Conservation (phyloP, 2,888 invertebrate genomes). For the Ectemnius cavifrons region DNA sequence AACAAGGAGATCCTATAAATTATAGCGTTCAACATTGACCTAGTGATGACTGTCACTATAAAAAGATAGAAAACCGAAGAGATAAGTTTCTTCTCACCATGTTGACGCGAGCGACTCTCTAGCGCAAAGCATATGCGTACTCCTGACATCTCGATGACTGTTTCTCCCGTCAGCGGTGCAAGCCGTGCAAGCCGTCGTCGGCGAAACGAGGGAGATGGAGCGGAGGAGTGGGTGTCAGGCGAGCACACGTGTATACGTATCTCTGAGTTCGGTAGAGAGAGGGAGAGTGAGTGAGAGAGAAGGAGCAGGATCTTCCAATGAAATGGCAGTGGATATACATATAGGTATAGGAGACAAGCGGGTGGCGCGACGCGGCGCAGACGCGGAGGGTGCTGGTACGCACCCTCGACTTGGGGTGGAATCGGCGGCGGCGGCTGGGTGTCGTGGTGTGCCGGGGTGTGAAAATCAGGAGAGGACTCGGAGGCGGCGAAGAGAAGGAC, state of each 20-base stretch:
- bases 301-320: constrained; percentile 68
- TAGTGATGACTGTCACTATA: too few relatives aligned
- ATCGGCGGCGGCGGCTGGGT: constrained; percentile 51
- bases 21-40: too few relatives aligned
- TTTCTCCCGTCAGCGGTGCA: not conserved
- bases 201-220: constrained; percentile 19
- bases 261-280: constrained; percentile 59
- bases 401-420: constrained; percentile 64
- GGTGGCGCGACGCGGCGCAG: constrained; percentile 61
- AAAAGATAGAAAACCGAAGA: too few relatives aligned
- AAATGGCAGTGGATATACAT: constrained; percentile 59
- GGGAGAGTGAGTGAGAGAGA: constrained; percentile 53
- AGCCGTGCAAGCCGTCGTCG: not conserved
- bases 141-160: constrained; percentile 45
- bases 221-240: constrained; percentile 14
- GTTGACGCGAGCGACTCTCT: not conserved
- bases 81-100: too few relatives aligned
- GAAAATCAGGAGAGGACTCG: constrained; percentile 70
- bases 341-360: constrained; percentile 19
- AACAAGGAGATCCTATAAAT: too few relatives aligned
- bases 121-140: constrained; percentile 38
- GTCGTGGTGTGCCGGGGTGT: constrained; percentile 65
- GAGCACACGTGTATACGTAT: constrained; percentile 11
- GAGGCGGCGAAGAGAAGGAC: constrained; percentile 47
- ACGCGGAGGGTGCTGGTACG: constrained; percentile 61